phyloP scores from a whole-genome alignment of 2,113 vertebrate species.

The Cercocebus atys region DNA sequence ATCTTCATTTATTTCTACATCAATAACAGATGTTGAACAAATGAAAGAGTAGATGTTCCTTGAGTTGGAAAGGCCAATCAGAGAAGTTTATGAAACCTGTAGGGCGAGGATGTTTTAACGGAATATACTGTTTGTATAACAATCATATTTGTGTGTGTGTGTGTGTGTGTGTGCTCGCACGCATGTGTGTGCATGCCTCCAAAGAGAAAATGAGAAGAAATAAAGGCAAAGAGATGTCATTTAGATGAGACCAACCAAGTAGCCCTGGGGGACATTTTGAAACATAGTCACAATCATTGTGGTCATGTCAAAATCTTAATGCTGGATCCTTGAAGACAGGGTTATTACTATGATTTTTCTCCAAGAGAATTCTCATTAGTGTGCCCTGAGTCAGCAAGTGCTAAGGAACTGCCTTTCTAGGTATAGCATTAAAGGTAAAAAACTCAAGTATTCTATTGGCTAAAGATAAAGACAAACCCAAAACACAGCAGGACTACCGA shows the following conservation, averaged over 20 bases:
- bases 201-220: not conserved
- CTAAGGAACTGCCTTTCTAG: not conserved
- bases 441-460: no score
- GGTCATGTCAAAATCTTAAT: not conserved
- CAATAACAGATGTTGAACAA: not conserved
- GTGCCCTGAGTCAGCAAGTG: not conserved
- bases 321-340: not conserved
- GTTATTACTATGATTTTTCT: not conserved
- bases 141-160: not conserved
- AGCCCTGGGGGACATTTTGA: not conserved
- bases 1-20: not conserved
- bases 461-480: not conserved
- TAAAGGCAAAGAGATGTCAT: not conserved
- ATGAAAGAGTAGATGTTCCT: not conserved
- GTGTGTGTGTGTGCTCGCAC: not conserved
- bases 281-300: not conserved
- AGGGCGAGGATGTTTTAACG: not conserved
- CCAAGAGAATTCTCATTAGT: not conserved
- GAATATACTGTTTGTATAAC: not conserved
- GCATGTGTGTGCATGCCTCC: fast-evolving
- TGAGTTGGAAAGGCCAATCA: not conserved
- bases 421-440: not conserved
- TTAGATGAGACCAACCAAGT: not conserved
- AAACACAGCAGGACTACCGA: not conserved
- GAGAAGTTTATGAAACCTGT: not conserved